Conservation (phyloP, 2,888 invertebrate species). For the Spilosoma lubricipeda region DNA sequence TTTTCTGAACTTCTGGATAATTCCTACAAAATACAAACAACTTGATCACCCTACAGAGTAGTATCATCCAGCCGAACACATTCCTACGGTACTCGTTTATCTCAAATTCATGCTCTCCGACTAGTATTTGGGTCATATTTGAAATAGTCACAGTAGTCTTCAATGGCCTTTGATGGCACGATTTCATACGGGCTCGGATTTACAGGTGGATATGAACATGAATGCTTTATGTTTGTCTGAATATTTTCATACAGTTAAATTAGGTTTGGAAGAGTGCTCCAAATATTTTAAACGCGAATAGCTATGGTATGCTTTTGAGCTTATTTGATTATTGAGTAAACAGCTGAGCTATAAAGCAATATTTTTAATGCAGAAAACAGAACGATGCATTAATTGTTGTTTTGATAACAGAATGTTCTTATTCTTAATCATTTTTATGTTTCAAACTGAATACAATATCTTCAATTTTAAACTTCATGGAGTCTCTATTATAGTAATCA, state of each 20-base stretch:
- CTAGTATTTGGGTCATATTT: constrained; percentile 65
- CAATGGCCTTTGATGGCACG: constrained; percentile 56
- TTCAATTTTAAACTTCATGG: too few species aligned
- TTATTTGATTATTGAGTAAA: background rate
- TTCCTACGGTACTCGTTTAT: constrained; percentile 35
- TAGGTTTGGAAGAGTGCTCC: background rate
- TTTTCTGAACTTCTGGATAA: background rate
- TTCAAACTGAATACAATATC: too few species aligned
- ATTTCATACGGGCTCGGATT: constrained; percentile 40
- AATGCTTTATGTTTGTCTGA: constrained; percentile 16
- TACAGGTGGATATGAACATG: constrained; percentile 33
- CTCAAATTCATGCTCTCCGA: constrained; percentile 42
- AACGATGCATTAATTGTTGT: background rate
- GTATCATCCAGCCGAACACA: constrained; percentile 14
- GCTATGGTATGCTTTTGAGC: constrained; percentile 1
- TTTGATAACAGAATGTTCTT: background rate
- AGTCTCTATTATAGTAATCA: too few species aligned
- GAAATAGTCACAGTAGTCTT: constrained; percentile 57
- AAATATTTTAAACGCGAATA: constrained; percentile 4
- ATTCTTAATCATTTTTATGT: background rate
- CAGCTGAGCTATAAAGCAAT: background rate
- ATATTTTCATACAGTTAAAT: constrained; percentile 11
- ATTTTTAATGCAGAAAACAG: background rate
- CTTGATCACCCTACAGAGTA: constrained; percentile 1
- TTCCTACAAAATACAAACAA: background rate